Base-by-base conservation (phyloP, 2,113 vertebrate genomes). In the Podiceps cristatus region DNA sequence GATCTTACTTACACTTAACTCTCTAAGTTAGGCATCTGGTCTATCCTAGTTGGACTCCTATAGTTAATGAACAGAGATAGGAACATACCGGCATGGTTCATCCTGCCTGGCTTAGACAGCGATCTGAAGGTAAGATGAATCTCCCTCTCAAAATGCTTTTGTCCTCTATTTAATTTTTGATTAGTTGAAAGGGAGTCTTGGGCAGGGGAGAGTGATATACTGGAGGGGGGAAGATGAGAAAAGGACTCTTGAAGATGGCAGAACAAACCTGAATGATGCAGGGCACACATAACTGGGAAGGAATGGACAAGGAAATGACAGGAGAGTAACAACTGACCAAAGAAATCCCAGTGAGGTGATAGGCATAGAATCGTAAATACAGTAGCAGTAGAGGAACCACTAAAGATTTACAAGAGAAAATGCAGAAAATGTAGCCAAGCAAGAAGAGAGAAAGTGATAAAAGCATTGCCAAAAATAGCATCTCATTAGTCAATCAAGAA, bases 401-500 rank as follows among this genome's bases (percentile, higher is more conserved):
- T 9, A 3, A 62, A 77, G 60, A 84, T 35, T 8, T 81, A 64
- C 44, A 79, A 45, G 47, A 7, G 25, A 90, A 88, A 95, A 92
- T n/a, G 47, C n/a, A 81, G 72, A 75, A 97, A 77, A 89, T 31
- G 29, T 49, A 95, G 79, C 56, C 29, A 27, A 91, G 90, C 45
- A 90, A 68, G 72, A 77, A 87, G 72, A 84, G 73, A 45, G 37
- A 37, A 5, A 50, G 7, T 5, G 44, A 81, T 72, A 86, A 89
- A 92, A 90, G 75, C 68, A 82, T 14, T 81, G 64, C 88, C 75
- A 93, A 91, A 95, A 93, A 92, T 84, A 97, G 76, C 72, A 89
- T 49, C 72, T 89, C 91, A 81, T 95, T 94, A 95, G 86, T 95
- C 86, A 91, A 50, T 92, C 88, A 95, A 92, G 92, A 90, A 92